Evolutionary conservation across 1,140 invertebrate genomes (phyloP).

Genomic region (Dreissena rostriformis): DNA sequence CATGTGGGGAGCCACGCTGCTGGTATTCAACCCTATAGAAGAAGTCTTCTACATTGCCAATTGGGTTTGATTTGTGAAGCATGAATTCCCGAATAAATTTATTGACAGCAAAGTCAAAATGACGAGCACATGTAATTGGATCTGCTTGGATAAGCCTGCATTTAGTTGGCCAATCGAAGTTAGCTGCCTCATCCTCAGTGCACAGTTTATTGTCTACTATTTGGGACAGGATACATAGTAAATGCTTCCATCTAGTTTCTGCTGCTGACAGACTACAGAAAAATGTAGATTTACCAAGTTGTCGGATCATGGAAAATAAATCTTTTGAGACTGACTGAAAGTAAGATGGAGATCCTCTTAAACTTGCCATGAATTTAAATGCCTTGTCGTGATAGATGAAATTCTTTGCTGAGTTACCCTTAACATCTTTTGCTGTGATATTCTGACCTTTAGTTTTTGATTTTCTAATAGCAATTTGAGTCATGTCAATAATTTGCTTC

Average conservation of each 20-base stretch:
- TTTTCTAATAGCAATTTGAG: constrained; percentile 57
- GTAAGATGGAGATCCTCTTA: constrained; percentile 61
- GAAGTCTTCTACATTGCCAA: constrained; percentile 60
- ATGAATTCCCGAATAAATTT: constrained; percentile 49
- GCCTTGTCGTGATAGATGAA: constrained; percentile 58
- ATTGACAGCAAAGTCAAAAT: constrained; percentile 55
- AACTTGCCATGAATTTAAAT: constrained; percentile 54
- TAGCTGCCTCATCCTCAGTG: constrained; percentile 53
- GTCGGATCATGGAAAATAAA: constrained; percentile 60
- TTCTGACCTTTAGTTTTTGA: constrained; percentile 53
- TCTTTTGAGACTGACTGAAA: constrained; percentile 53
- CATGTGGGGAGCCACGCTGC: constrained; percentile 80
- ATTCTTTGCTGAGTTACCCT: constrained; percentile 28
- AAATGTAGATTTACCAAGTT: constrained; percentile 53
- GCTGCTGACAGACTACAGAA: constrained; percentile 58
- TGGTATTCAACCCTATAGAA: constrained; percentile 80
- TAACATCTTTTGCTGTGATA: constrained; percentile 54
- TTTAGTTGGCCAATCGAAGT: constrained; percentile 49
- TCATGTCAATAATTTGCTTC: constrained; percentile 52
- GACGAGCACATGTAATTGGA: constrained; percentile 59
- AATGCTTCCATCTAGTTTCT: constrained; percentile 61
- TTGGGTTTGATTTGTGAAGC: constrained; percentile 12
- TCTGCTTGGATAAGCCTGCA: constrained; percentile 58
- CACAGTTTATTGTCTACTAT: constrained; percentile 52
- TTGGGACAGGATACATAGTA: constrained; percentile 57